Base-by-base conservation (phyloP, 2,888 invertebrate species). In the Xestobium rufovillosum region DNA sequence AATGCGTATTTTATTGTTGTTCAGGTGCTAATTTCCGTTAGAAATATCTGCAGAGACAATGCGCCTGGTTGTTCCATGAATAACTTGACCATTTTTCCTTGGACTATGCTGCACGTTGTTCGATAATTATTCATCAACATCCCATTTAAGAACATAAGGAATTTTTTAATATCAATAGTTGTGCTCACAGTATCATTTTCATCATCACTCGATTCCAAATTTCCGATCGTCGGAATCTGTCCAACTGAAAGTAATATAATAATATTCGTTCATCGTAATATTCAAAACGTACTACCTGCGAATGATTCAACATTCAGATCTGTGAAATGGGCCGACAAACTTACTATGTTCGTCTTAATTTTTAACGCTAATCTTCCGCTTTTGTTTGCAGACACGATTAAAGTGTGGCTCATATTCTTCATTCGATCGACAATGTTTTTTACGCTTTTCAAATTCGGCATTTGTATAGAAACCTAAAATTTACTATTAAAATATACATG, bases 371-470 rank as follows among this genome's bases (percentile, higher is more conserved):
- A 63, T 36, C 76, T 68, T 0, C 91, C 91, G 35, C 70, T 70
- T 16, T 76, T 75, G 19, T 79, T 83, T 0, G 84, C 89, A 39
- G 78, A 73, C 23, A 92, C 69, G 1, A 75, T 74, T 19, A 92
- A 69, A 41, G 73, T 75, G 0, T 81, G 71, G 6, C 81, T 79
- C 65, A 92, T 76, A 34, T 79, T 83, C 58, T 83, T 84, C 76
- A 94, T 80, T 45, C 85, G 73, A 44, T 94, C 94, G 16, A 90
- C 78, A 3, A 89, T 78, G 43, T 78, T 83, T 17, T 83, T 76
- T 4, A 94, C 61, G 34, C 82, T 71, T 53, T 83, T 88, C 34
- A 90, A 62, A 27, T 79, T 71, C 3, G 91, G 89, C 63, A 92
- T 68, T 51, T 80, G 76, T 52, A 88, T 76, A 38, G 83, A 79